phyloP scores from a whole-genome alignment of 1,140 invertebrate species.

The Drosophila rufa region DNA sequence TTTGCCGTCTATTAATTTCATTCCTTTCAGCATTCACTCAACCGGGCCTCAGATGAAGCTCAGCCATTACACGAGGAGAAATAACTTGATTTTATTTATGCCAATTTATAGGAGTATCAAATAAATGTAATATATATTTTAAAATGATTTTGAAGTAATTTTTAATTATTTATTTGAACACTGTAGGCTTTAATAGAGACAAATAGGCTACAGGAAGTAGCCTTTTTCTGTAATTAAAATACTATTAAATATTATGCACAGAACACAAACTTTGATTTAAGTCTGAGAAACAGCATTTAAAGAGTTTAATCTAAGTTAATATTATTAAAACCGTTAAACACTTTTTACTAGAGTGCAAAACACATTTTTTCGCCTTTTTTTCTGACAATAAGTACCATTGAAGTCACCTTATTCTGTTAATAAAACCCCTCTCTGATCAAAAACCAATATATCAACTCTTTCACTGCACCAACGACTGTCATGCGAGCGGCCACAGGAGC shows the following conservation, averaged over 20 bases:
- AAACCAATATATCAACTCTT: neutral
- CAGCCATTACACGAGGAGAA: conserved; percentile 16
- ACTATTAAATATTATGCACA: too few species aligned
- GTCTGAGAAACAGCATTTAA: too few species aligned
- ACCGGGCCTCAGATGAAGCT: conserved; percentile 38
- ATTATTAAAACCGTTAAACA: too few species aligned
- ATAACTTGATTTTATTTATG: rapidly evolving
- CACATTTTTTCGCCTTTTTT: neutral
- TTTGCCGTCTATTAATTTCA: conserved; percentile 58
- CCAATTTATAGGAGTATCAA: neutral
- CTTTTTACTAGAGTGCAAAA: too few species aligned
- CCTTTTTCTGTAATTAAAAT: too few species aligned
- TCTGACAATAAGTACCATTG: neutral
- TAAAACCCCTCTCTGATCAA: neutral
- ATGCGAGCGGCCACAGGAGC: conserved; percentile 24
- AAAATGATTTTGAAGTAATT: too few species aligned
- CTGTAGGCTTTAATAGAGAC: too few species aligned
- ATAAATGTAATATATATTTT: too few species aligned
- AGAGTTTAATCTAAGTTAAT: too few species aligned
- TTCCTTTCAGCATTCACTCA: conserved; percentile 54
- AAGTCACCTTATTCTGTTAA: neutral
- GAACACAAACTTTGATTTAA: too few species aligned
- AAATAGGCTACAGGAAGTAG: too few species aligned
- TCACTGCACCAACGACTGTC: conserved; percentile 7
- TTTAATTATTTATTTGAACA: too few species aligned